A percentile compares a stretch with the other conserved stretches of the same genome.
phyloP scores from a whole-genome alignment of 2,888 invertebrate species.

The Poecilobothrus nobilitatus region DNA sequence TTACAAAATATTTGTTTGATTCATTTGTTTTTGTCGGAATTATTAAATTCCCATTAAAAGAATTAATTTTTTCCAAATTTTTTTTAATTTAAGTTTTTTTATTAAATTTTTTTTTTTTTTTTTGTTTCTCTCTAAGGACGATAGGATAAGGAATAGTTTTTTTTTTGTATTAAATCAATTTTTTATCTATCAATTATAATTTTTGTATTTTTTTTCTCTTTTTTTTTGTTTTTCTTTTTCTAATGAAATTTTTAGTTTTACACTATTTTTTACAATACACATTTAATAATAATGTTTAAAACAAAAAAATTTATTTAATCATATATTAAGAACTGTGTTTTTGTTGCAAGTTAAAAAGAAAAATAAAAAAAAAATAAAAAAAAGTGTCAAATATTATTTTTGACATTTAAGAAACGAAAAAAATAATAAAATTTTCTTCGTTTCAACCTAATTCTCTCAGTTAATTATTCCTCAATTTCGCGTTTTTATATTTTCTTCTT shows the following conservation, averaged over 20 bases:
- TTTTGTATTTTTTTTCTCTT: background rate
- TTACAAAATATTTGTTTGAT: background rate
- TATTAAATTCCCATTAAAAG: no score
- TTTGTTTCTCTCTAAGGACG: slow-evolving; percentile 1
- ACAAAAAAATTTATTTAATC: no score
- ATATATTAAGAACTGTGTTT: background rate
- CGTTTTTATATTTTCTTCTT: background rate
- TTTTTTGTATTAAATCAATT: background rate
- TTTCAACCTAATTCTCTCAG: no score
- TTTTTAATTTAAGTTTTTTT: background rate
- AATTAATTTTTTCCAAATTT: no score
- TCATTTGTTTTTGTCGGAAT: background rate
- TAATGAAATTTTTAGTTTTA: no score
- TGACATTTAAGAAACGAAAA: no score
- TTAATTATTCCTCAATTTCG: background rate
- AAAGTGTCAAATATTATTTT: no score
- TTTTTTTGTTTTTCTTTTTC: background rate
- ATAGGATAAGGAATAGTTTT: slow-evolving; percentile 2
- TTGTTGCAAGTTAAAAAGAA: background rate
- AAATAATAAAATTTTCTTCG: no score
- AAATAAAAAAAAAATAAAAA: background rate
- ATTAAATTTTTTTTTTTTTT: background rate
- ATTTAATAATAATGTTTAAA: no score
- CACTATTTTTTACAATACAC: no score
- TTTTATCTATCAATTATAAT: background rate